phyloP scores from a whole-genome alignment of 2,888 invertebrate species.

The Mesoligia furuncula region DNA sequence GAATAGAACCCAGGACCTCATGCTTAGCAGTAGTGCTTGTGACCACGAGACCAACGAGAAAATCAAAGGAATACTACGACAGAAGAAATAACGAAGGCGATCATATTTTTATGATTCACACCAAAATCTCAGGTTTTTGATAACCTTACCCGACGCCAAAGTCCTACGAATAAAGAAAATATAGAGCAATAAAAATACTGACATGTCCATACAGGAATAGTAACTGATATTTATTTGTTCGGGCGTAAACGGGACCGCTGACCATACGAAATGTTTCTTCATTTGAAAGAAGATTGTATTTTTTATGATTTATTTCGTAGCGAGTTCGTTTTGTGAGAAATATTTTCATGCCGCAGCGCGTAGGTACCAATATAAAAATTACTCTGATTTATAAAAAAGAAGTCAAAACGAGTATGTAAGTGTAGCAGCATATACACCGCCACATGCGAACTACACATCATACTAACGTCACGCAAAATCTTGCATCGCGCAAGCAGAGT shows the following conservation, averaged over 20 bases:
- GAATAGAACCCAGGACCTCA: neutral
- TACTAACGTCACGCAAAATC: too few species aligned
- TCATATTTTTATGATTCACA: conserved; percentile 44
- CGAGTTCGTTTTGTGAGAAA: neutral
- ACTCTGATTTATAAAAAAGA: neutral
- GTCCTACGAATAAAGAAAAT: conserved; percentile 54
- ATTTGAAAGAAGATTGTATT: conserved; percentile 31
- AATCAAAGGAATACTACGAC: neutral
- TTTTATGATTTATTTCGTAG: conserved; percentile 21
- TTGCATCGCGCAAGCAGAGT: too few species aligned
- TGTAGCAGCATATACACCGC: too few species aligned
- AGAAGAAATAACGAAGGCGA: conserved; percentile 13
- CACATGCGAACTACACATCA: too few species aligned
- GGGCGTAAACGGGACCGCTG: conserved; percentile 14
- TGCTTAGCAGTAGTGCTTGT: neutral
- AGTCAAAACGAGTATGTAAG: too few species aligned
- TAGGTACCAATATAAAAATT: neutral
- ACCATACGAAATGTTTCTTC: conserved; percentile 22
- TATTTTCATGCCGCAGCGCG: neutral
- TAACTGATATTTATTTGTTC: conserved; percentile 44
- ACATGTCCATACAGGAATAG: conserved; percentile 46
- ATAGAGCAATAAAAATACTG: conserved; percentile 56
- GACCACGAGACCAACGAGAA: neutral
- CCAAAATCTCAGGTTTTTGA: conserved; percentile 53
- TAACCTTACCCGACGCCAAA: conserved; percentile 37